phyloP scores from a whole-genome alignment of 2,113 vertebrate genomes.

The Macaca nemestrina region DNA sequence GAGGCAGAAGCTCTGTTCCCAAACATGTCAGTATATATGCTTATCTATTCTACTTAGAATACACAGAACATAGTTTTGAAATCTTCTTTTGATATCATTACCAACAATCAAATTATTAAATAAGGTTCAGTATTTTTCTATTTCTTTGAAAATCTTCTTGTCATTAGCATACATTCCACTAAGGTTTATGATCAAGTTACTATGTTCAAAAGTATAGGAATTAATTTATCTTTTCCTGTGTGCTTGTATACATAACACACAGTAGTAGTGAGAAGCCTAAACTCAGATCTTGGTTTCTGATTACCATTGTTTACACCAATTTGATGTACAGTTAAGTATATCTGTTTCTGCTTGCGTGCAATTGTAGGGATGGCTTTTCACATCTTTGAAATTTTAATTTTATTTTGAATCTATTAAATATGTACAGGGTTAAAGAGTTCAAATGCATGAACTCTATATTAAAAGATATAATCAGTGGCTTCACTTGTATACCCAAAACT shows the following conservation, averaged over 20 bases:
- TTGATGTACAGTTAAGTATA: not conserved
- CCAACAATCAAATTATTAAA: not conserved
- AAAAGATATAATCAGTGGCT: not conserved
- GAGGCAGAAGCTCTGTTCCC: not conserved
- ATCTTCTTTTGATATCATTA: not conserved
- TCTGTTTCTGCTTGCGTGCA: not conserved
- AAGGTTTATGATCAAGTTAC: not conserved
- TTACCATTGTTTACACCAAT: no score
- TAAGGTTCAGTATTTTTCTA: not conserved
- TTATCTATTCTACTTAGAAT: not conserved
- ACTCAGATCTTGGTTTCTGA: no score
- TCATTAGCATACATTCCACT: not conserved
- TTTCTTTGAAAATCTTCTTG: not conserved
- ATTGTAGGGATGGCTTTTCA: not conserved
- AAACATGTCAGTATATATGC: not conserved
- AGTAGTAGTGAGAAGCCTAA: no score
- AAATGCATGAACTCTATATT: not conserved
- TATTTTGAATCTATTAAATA: not conserved
- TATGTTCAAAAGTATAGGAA: not conserved
- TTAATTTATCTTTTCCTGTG: not conserved
- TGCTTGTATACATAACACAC: not conserved
- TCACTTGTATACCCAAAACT: not conserved
- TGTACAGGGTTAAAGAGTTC: not conserved
- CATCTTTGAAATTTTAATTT: not conserved
- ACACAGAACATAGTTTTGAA: not conserved